Evolutionary conservation across 2,888 invertebrate genomes (phyloP), one percentile per base, ranked within the genome.

Genomic region (Euproctis similis): DNA sequence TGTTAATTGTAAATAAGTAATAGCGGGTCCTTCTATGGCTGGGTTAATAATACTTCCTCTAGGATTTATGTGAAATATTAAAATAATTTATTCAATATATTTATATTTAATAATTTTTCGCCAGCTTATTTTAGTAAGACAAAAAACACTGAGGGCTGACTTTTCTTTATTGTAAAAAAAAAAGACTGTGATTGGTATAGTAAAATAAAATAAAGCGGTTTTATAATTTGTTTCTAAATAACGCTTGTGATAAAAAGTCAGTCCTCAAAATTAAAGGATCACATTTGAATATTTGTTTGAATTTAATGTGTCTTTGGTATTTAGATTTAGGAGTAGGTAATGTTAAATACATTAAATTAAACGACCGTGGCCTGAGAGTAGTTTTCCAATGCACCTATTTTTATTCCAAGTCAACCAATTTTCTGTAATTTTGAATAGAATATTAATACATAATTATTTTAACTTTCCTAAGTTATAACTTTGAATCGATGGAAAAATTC

Each of bases 261-360:
- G 54, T 63, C 61, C 70, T 63, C 66, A 42, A 42, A 23, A 29
- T 31, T 38, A 70, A 65, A 67, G 72, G 62, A 71, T 77, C 75
- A 78, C 77, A 74, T 65, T 53, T 51, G 60, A 23, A 70, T 52
- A 80, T 81, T 74, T 80, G 78, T 81, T 81, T 73, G 61, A 58
- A 54, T 59, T 66, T 59, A 61, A 70, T 81, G 80, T 80, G 78
- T 71, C 43, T 72, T 76, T 71, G 66, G 42, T 71, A 42, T 72
- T 76, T 71, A 66, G 42, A 40, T 34, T 29, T 50, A 53, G 16
- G 6, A 17, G 4, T 6, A 6, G 3, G 4, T 26, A 28, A 29
- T 33, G 24, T 33, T 14, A 14, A n/a, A 9, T 25, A 32, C 20
- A 46, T 45, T 48, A 36, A 39, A 44, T 33, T 34, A 30, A 36